These are phyloP conservation scores for Erpobdella octoculata DNA, from an alignment of 2,888 invertebrate species.

Conservation along the genomic window DNA sequence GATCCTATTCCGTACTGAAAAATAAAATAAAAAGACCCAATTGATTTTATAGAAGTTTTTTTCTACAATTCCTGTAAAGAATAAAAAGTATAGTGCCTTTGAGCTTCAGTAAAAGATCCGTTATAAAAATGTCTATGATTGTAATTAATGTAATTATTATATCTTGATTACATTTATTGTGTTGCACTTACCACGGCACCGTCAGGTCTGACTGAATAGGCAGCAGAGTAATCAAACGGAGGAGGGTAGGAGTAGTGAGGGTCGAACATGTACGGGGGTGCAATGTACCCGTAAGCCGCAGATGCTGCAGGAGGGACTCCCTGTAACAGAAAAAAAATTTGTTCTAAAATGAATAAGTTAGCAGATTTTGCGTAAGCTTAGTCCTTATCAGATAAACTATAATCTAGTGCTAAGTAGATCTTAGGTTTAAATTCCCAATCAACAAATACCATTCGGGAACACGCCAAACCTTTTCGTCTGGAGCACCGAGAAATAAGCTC, in stretches of 20 bases:
- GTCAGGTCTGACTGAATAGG: not conserved
- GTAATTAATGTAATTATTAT: not conserved
- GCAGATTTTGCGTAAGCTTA: no score
- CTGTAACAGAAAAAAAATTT: no score
- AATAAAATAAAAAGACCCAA: not conserved
- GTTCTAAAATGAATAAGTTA: no score
- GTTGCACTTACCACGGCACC: no score
- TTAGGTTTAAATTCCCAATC: no score
- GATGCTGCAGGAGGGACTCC: not conserved
- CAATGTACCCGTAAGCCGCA: constrained; percentile 16
- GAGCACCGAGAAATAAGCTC: no score
- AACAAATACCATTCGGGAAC: no score
- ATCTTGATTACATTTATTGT: not conserved
- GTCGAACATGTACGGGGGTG: constrained; percentile 25
- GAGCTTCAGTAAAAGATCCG: not conserved
- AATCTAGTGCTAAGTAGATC: no score
- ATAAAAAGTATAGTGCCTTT: not conserved
- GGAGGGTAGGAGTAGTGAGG: constrained; percentile 15
- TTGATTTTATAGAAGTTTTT: no score
- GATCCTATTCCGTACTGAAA: not conserved
- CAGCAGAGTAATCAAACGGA: constrained; percentile 2
- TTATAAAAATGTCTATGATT: not conserved
- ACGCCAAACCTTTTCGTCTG: no score
- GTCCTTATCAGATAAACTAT: no score
- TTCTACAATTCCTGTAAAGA: no score